These are phyloP conservation scores for Morpho achilles DNA, from an alignment of 2,888 invertebrate species.

Conservation along the genomic window DNA sequence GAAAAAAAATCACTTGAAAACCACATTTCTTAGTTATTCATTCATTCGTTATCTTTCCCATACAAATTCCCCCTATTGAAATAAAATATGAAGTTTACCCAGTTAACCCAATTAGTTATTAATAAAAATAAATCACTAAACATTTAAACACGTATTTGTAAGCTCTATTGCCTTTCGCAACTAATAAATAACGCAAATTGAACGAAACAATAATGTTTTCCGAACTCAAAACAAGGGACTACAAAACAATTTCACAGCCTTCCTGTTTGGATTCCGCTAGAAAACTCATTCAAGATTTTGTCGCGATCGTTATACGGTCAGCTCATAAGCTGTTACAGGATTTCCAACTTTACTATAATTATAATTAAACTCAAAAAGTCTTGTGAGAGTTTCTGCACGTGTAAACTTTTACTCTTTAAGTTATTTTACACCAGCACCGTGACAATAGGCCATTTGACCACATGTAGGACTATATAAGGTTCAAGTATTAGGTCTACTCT, in stretches of 20 bases:
- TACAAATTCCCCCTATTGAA: too few relatives aligned
- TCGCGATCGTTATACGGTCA: conserved; percentile 11
- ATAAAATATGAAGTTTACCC: too few relatives aligned
- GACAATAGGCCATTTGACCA: conserved; percentile 38
- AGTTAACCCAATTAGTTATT: too few relatives aligned
- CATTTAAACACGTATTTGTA: conserved; percentile 10
- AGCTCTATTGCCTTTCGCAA: conserved; percentile 16
- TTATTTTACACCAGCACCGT: conserved; percentile 33
- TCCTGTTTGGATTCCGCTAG: conserved; percentile 29
- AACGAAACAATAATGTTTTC: conserved; percentile 25
- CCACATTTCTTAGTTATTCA: too few relatives aligned
- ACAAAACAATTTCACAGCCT: conserved; percentile 22
- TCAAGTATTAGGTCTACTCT: conserved; percentile 22
- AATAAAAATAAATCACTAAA: neutral
- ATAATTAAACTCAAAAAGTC: conserved; percentile 1
- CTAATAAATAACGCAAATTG: conserved; percentile 24
- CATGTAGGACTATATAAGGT: conserved; percentile 30
- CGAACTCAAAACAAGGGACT: conserved; percentile 21
- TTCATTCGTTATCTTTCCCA: too few relatives aligned
- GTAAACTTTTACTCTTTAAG: conserved; percentile 25
- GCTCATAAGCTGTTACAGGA: conserved; percentile 3
- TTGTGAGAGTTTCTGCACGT: conserved; percentile 5
- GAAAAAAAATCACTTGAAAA: too few relatives aligned
- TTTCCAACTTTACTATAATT: conserved; percentile 2
- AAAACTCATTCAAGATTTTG: conserved; percentile 30